Evolutionary conservation across 2,888 invertebrate genomes (phyloP), one percentile per base, ranked within the genome.

Genomic region (Melipona beecheii): DNA sequence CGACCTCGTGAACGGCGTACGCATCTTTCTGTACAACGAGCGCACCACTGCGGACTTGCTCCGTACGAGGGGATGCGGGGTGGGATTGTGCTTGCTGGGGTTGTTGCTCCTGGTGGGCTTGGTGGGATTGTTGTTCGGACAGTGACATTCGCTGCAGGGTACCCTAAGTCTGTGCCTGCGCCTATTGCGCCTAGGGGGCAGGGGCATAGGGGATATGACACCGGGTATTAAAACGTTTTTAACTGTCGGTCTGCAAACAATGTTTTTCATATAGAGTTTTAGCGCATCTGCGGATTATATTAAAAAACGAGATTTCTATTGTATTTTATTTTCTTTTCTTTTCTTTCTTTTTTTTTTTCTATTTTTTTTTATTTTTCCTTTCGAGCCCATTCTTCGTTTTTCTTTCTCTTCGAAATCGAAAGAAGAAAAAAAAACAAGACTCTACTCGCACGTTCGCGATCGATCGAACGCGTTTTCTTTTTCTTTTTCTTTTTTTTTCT

Each of bases 191-290:
- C 94, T 94, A 94, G 91, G 91, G 94, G 93, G 93, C 92, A 89
- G 90, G 92, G 93, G 93, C 91, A 92, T 91, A 90, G 93, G 94
- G 93, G 93, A 94, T 92, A 93, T 93, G 94, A 94, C 94, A 94
- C 93, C 93, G 94, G 94, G 94, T 94, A 94, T 93, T 92, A 93
- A 93, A 92, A 94, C 94, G 94, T 93, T 94, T 94, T 94, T 94
- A 94, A 94, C 93, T 94, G 94, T 93, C 93, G 94, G 93, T 94
- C 94, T 94, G 94, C 90, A 94, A 94, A 94, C 93, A 94, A 94
- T 94, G 93, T 80, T 92, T 93, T 91, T 93, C 90, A 91, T 92
- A 91, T 92, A 91, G 86, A 93, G 80, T 88, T 89, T 89, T 90
- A 84, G 71, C 89, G 84, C 82, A 83, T 82, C 87, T 86, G 83